Evolutionary conservation across 1,140 invertebrate species (phyloP).

Genomic region (Drosophila rhopaloa): DNA sequence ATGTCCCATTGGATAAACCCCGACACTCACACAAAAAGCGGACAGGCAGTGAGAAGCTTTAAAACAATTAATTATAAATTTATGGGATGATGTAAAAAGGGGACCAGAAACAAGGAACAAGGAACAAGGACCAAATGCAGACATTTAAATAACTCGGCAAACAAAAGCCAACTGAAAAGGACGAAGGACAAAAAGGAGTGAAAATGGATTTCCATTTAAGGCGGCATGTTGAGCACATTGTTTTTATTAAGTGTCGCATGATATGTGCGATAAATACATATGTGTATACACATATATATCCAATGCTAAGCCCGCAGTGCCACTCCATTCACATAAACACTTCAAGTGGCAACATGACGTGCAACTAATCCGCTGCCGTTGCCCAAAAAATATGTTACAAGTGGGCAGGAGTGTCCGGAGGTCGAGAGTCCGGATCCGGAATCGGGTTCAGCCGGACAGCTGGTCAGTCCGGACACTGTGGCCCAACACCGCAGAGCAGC

Average conservation of each 20-base stretch:
- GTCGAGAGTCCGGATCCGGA: conserved; percentile 10
- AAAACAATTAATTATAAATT: conserved; percentile 84
- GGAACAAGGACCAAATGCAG: conserved; percentile 40
- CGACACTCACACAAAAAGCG: conserved; percentile 19
- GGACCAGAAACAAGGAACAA: neutral
- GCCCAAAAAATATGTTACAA: conserved; percentile 83
- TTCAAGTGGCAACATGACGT: conserved; percentile 84
- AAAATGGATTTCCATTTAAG: conserved; percentile 84
- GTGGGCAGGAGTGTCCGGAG: conserved; percentile 61
- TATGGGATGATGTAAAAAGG: conserved; percentile 49
- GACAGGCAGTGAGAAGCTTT: conserved; percentile 57
- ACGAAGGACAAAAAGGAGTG: conserved; percentile 61
- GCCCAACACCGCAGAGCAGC: neutral
- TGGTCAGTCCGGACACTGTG: conserved; percentile 2
- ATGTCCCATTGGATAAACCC: conserved; percentile 37
- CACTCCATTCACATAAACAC: conserved; percentile 75
- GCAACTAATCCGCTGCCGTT: conserved; percentile 73
- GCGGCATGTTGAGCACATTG: conserved; percentile 81
- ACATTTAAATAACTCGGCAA: conserved; percentile 78
- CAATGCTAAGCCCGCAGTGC: conserved; percentile 14
- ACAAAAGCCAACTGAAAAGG: conserved; percentile 39
- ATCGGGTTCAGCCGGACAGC: neutral
- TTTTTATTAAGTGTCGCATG: conserved; percentile 84
- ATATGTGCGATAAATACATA: conserved; percentile 63
- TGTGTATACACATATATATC: conserved; percentile 12